Conservation (phyloP, 2,888 invertebrate genomes). For the Oeneis ivallda region DNA sequence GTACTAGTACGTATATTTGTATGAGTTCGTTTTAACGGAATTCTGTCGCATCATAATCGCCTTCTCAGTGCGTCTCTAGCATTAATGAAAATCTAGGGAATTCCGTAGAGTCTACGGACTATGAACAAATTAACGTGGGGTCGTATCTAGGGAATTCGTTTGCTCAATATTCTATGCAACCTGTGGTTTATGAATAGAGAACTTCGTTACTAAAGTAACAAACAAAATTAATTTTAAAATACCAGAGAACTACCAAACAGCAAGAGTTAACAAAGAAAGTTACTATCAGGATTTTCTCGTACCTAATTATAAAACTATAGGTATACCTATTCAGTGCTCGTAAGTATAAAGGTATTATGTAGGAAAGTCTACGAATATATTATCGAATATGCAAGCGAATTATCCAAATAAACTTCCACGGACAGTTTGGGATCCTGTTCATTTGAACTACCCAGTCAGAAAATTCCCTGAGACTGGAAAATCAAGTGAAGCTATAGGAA, state of each 20-base stretch:
- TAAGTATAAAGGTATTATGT: background rate
- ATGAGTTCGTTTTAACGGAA: no score
- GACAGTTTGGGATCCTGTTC: constrained; percentile 60
- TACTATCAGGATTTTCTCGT: background rate
- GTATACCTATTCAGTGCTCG: background rate
- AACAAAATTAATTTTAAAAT: background rate
- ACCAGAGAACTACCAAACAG: background rate
- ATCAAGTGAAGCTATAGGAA: constrained; percentile 60
- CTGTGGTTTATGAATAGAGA: background rate
- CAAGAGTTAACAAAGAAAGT: background rate
- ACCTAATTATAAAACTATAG: no score
- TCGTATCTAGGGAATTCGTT: constrained; percentile 35
- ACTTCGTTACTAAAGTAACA: constrained; percentile 25
- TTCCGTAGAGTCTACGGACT: no score
- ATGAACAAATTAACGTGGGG: background rate
- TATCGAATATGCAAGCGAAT: constrained; percentile 55
- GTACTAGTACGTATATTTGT: no score
- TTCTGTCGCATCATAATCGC: no score
- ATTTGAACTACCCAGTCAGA: constrained; percentile 60
- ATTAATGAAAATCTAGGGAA: no score
- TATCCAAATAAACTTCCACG: constrained; percentile 56
- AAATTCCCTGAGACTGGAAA: constrained; percentile 53
- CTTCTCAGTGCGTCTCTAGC: no score
- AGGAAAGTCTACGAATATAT: background rate
- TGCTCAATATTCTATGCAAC: constrained; percentile 4